A percentile compares a stretch with the other conserved stretches of the same genome.
phyloP scores from a whole-genome alignment of 1,140 invertebrate species.

The Argopecten irradians region DNA sequence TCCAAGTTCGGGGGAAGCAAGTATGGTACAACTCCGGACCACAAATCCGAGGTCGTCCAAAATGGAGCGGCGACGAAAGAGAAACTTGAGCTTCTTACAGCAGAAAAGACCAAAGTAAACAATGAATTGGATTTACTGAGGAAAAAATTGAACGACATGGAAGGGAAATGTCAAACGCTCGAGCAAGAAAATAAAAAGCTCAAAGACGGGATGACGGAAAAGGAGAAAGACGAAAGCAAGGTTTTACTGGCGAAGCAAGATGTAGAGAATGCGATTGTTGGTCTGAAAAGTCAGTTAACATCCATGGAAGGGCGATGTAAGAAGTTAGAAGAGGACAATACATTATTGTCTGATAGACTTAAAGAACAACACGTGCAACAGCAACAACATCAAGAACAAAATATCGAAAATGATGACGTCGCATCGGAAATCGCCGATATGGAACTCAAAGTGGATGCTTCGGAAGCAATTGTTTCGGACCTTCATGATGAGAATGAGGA shows the following conservation, averaged over 20 bases:
- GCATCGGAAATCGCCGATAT: constrained; percentile 45
- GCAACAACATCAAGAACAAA: constrained; percentile 32
- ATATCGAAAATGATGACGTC: constrained; percentile 47
- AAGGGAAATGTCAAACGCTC: constrained; percentile 57
- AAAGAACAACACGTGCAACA: constrained; percentile 54
- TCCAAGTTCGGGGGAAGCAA: not conserved
- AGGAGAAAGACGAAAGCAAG: constrained; percentile 50
- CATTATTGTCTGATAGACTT: constrained; percentile 61
- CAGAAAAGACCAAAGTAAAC: constrained; percentile 39
- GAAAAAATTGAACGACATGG: constrained; percentile 72
- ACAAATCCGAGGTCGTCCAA: constrained; percentile 39
- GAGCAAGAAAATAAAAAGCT: constrained; percentile 61
- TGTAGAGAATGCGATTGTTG: constrained; percentile 53
- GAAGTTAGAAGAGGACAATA: constrained; percentile 63
- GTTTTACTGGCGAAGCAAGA: constrained; percentile 52
- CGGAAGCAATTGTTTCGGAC: constrained; percentile 88
- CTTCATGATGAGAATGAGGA: constrained; percentile 98
- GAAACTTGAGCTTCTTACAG: not conserved
- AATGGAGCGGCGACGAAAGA: not conserved
- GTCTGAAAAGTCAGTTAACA: constrained; percentile 52
- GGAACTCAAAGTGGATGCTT: constrained; percentile 49
- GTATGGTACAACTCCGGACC: not conserved
- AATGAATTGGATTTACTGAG: constrained; percentile 73
- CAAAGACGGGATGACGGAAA: constrained; percentile 53
- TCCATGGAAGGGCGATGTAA: constrained; percentile 62